Evolutionary conservation across 2,113 vertebrate species (phyloP).

Genomic region (Chionomys nivalis): DNA sequence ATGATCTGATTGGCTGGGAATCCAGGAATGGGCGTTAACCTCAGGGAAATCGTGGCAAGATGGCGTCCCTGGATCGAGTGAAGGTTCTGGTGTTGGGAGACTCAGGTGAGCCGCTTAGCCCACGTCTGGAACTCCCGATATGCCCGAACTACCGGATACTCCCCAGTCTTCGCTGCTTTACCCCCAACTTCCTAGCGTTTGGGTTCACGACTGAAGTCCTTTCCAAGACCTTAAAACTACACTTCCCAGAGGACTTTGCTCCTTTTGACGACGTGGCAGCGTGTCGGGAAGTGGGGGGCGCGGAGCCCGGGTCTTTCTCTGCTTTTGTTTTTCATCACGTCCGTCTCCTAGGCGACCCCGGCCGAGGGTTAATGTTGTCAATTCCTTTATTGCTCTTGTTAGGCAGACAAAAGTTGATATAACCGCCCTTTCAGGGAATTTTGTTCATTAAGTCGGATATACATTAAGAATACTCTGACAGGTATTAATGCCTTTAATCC

Average conservation of each 20-base stretch:
- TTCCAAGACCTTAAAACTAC: conserved; percentile 67
- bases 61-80: conserved; percentile 96
- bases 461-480: background rate
- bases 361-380: fast-evolving
- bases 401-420: background rate
- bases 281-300: background rate
- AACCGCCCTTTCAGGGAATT: background rate
- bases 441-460: conserved; percentile 2
- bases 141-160: background rate
- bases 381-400: background rate
- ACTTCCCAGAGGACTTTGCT: conserved; percentile 78
- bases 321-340: fast-evolving
- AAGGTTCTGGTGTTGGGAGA: conserved; percentile 98
- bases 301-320: background rate
- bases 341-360: fast-evolving
- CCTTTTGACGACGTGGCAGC: background rate
- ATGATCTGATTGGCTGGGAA: conserved; percentile 69
- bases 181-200: background rate
- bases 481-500: background rate
- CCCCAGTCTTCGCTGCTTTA: background rate
- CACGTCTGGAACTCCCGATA: background rate
- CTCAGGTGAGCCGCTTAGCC: conserved; percentile 90
- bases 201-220: background rate
- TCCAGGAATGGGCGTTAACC: background rate
- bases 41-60: conserved; percentile 77